phyloP scores from a whole-genome alignment of 2,888 invertebrate genomes.

The Melitaea athalia region DNA sequence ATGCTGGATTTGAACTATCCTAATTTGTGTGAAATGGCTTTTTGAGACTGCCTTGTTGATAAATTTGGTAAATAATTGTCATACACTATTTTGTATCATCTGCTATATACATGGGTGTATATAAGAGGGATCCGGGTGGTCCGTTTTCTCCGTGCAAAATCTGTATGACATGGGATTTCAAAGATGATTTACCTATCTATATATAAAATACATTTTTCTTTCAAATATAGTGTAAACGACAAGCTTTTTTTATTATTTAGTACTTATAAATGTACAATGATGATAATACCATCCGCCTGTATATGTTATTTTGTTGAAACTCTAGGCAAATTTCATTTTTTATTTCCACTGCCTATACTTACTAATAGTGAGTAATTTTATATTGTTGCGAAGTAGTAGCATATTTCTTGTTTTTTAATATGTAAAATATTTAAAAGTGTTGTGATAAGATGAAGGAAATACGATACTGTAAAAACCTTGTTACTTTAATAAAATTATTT shows the following conservation, averaged over 20 bases:
- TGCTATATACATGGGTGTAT: no score
- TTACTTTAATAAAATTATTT: conserved; percentile 28
- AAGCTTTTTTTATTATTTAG: neutral
- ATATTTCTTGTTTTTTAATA: neutral
- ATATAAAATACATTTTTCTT: neutral
- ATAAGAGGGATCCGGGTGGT: no score
- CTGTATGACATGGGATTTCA: neutral
- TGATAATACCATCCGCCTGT: neutral
- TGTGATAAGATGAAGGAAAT: conserved; percentile 16
- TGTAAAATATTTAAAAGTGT: neutral
- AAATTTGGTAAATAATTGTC: no score
- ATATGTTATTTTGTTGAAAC: neutral
- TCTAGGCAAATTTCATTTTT: neutral
- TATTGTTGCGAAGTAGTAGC: neutral
- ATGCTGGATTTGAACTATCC: no score
- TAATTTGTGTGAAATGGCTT: no score
- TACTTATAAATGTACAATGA: neutral
- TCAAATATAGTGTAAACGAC: neutral
- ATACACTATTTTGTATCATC: no score
- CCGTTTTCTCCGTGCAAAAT: no score
- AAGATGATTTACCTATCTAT: neutral
- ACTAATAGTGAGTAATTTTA: neutral
- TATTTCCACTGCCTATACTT: neutral
- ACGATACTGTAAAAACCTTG: conserved; percentile 10
- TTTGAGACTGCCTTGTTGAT: no score